Conservation (phyloP, 2,797 vertebrate species). For the Manis crassicaudata region DNA sequence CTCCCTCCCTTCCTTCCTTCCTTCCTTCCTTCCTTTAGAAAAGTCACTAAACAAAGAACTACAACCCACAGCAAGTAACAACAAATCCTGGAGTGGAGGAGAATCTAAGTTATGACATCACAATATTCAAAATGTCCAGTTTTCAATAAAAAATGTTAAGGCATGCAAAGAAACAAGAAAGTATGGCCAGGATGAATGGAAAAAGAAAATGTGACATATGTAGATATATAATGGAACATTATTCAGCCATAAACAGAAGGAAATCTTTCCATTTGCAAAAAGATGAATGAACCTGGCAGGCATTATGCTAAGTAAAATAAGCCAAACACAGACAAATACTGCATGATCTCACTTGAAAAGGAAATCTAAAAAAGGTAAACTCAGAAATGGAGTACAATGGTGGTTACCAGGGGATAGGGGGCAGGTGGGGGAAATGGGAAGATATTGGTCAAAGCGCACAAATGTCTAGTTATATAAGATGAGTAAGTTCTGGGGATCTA, state of each 20-base stretch:
- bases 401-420: not conserved
- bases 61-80: not conserved
- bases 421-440: not conserved
- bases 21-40: not conserved
- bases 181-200: not conserved
- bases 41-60: not conserved
- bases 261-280: not conserved
- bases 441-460: not conserved
- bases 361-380: not conserved
- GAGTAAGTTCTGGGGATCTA: constrained; percentile 14
- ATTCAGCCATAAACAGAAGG: not conserved
- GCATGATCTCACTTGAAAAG: not conserved
- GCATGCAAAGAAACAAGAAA: constrained; percentile 7
- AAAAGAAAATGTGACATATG: not conserved
- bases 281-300: not conserved
- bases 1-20: fast-evolving
- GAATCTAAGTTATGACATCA: not conserved
- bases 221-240: too few relatives aligned
- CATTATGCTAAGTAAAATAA: not conserved
- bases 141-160: constrained; percentile 2
- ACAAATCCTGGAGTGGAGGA: not conserved
- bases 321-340: not conserved
- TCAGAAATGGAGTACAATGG: not conserved
- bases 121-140: not conserved
- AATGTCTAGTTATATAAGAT: not conserved